phyloP scores from a whole-genome alignment of 2,888 invertebrate species.

The Drosophila prolongata region DNA sequence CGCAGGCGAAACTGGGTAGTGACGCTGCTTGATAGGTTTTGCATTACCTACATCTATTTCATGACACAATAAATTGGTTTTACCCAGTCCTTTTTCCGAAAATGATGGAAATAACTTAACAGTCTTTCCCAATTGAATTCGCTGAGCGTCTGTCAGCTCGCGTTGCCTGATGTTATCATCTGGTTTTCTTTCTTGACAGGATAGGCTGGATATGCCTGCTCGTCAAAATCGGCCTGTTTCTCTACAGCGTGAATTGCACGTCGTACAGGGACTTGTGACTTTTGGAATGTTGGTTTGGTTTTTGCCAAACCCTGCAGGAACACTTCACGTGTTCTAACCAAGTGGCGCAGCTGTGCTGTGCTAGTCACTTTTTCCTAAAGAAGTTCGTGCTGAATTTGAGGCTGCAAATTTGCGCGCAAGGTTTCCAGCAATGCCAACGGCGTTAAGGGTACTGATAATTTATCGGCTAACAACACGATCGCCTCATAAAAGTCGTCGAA shows the following conservation, averaged over 20 bases:
- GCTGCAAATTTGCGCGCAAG: neutral
- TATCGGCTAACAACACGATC: slow-evolving; percentile 4
- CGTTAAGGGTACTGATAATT: slow-evolving; percentile 2
- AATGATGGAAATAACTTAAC: slow-evolving; percentile 11
- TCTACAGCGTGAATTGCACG: neutral
- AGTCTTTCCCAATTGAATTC: neutral
- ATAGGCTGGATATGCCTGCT: neutral
- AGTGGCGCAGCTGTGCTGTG: neutral
- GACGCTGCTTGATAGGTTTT: slow-evolving; percentile 1
- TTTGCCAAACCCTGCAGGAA: neutral
- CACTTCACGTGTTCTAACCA: neutral
- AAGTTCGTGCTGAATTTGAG: slow-evolving; percentile 1
- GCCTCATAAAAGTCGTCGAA: no score
- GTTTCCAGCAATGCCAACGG: neutral
- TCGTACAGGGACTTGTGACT: neutral
- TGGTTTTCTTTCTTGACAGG: neutral
- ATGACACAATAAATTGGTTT: slow-evolving; percentile 4
- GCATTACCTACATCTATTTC: slow-evolving; percentile 1
- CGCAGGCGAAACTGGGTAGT: slow-evolving; percentile 8
- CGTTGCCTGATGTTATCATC: neutral
- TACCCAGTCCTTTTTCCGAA: neutral
- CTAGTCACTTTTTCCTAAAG: slow-evolving; percentile 2
- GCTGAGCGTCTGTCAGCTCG: neutral
- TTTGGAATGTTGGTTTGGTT: neutral
- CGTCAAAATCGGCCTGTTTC: neutral